Evolutionary conservation across 2,888 invertebrate genomes (phyloP).

Genomic region (Catocala fraxini): DNA sequence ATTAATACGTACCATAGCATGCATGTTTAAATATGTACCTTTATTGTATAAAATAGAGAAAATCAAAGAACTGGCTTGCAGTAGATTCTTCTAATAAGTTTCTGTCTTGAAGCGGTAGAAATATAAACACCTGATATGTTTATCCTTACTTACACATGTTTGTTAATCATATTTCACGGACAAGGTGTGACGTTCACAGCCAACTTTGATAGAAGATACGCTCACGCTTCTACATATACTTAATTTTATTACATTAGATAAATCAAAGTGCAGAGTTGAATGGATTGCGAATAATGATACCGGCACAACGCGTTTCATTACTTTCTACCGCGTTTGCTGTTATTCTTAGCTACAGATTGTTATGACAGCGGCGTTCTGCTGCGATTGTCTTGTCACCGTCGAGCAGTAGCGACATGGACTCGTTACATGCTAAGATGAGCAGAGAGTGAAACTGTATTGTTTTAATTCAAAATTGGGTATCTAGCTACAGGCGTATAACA

Average conservation of each 20-base stretch:
- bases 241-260: not conserved
- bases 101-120: not conserved
- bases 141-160: constrained; percentile 3
- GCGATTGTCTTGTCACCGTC: constrained; percentile 47
- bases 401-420: constrained; percentile 53
- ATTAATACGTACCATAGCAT: no score
- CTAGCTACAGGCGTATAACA: constrained; percentile 22
- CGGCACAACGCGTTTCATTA: constrained; percentile 19
- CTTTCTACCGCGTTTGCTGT: constrained; percentile 21
- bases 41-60: no score
- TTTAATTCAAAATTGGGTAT: constrained; percentile 48
- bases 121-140: constrained; percentile 8
- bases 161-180: constrained; percentile 21
- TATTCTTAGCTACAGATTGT: constrained; percentile 19
- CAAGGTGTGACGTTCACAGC: constrained; percentile 17
- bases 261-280: not conserved
- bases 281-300: constrained; percentile 1
- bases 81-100: no score
- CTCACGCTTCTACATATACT: not conserved
- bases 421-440: constrained; percentile 58
- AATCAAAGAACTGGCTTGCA: no score
- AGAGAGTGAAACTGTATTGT: constrained; percentile 46
- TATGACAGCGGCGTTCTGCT: constrained; percentile 41
- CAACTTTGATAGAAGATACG: not conserved
- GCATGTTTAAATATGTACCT: no score